Percentiles rank a stretch among this genome's conserved stretches.
These are phyloP conservation scores for Cardinalis cardinalis DNA, from an alignment of 2,113 vertebrate genomes.

Conservation along the genomic window DNA sequence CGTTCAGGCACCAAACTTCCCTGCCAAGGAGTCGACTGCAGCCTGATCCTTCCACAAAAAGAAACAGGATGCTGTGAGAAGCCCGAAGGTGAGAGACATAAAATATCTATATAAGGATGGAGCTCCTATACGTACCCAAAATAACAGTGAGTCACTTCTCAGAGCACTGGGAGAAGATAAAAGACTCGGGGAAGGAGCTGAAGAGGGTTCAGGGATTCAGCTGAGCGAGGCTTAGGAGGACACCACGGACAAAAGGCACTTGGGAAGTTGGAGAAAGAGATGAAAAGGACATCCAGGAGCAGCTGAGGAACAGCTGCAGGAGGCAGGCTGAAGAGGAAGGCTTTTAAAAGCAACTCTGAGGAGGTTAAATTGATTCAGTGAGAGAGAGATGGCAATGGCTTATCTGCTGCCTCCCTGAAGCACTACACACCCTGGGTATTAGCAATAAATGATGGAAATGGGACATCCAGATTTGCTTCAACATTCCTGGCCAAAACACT, in stretches of 20 bases:
- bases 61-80: not conserved
- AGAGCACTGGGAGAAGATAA: not conserved
- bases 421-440: no score
- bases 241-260: not conserved
- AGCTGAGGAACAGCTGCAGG: not conserved
- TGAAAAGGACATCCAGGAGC: not conserved
- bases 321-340: not conserved
- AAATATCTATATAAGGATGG: not conserved
- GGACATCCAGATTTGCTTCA: not conserved
- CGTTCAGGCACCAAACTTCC: not conserved
- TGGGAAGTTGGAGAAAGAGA: not conserved
- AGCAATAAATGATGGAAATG: not conserved
- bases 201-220: not conserved
- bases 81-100: not conserved
- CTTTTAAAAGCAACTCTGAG: not conserved
- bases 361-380: not conserved
- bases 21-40: not conserved
- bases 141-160: not conserved
- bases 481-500: not conserved
- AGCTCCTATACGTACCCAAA: not conserved
- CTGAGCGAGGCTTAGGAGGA: not conserved
- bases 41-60: not conserved
- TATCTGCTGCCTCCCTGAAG: not conserved
- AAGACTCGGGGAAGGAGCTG: not conserved
- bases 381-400: not conserved